Conservation (phyloP, 2,113 vertebrate genomes). For the Isichthys henryi region DNA sequence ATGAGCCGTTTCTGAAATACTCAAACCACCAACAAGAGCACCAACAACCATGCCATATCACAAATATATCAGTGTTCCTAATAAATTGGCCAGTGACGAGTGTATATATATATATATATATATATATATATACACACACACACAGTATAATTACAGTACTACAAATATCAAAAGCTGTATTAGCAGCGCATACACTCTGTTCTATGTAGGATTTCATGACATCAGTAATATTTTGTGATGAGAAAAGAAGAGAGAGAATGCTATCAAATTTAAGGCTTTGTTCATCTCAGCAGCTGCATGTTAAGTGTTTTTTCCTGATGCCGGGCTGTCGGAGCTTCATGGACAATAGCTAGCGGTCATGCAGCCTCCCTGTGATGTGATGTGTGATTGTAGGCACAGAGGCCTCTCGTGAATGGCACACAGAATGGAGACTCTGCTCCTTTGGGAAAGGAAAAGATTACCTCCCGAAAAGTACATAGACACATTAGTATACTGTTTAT, state of each 20-base stretch:
- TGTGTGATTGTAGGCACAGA: not conserved
- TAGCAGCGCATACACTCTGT: not conserved
- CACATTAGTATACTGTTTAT: not conserved
- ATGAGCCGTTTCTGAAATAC: not conserved
- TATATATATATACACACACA: not conserved
- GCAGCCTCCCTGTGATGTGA: not conserved
- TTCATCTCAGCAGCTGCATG: not conserved
- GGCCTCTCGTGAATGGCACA: not conserved
- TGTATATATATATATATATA: too few species aligned
- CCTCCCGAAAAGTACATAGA: not conserved
- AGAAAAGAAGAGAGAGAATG: not conserved
- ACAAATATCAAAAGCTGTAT: not conserved
- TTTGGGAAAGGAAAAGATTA: not conserved
- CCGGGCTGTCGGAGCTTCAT: not conserved
- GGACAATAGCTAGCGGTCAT: not conserved
- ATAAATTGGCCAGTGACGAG: not conserved
- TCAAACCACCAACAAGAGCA: not conserved
- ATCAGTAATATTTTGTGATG: not conserved
- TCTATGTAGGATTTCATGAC: not conserved
- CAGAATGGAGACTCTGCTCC: not conserved
- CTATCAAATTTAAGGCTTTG: not conserved
- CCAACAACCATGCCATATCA: not conserved
- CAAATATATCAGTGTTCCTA: not conserved
- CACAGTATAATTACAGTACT: not conserved
- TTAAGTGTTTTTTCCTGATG: conserved; percentile 2